A percentile compares a stretch with the other conserved stretches of the same genome.
phyloP scores from a whole-genome alignment of 2,888 invertebrate species.

The Pocota personata region DNA sequence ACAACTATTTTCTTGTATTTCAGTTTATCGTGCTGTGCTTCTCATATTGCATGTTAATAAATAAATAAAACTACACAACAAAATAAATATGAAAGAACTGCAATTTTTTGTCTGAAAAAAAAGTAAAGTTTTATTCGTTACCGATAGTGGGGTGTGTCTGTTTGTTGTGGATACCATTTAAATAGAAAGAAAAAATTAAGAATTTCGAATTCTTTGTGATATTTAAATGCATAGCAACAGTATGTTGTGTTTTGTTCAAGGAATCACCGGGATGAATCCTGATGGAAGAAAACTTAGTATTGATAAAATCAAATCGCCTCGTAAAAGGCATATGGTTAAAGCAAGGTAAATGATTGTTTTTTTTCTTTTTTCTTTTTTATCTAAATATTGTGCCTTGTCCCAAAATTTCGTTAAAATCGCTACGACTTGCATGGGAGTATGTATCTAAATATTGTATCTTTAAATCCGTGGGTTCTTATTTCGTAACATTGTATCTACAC shows the following conservation, averaged over 20 bases:
- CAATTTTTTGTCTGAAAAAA: slow-evolving; percentile 25
- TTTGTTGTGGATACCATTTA: neutral
- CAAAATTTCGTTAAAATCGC: neutral
- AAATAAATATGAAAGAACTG: slow-evolving; percentile 51
- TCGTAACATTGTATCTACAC: no score
- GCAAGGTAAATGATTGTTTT: slow-evolving; percentile 47
- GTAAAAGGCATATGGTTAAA: slow-evolving; percentile 64
- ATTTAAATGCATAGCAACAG: slow-evolving; percentile 68
- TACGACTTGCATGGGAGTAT: neutral
- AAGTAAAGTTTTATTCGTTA: slow-evolving; percentile 38
- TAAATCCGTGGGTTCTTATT: no score
- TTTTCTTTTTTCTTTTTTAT: neutral
- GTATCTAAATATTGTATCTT: neutral
- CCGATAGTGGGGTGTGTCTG: neutral
- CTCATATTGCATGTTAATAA: neutral
- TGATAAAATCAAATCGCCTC: slow-evolving; percentile 47
- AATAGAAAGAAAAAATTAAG: neutral
- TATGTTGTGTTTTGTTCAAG: slow-evolving; percentile 76
- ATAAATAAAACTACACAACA: slow-evolving; percentile 40
- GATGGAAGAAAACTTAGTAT: slow-evolving; percentile 66
- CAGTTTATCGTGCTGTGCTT: slow-evolving; percentile 4
- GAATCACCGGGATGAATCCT: slow-evolving; percentile 74
- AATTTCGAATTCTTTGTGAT: slow-evolving; percentile 13
- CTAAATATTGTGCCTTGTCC: neutral
- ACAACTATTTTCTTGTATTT: slow-evolving; percentile 34